Percentiles rank a stretch among this genome's conserved stretches.
Evolutionary conservation across 2,888 invertebrate species (phyloP).

Genomic region (Masnerella sp.): DNA sequence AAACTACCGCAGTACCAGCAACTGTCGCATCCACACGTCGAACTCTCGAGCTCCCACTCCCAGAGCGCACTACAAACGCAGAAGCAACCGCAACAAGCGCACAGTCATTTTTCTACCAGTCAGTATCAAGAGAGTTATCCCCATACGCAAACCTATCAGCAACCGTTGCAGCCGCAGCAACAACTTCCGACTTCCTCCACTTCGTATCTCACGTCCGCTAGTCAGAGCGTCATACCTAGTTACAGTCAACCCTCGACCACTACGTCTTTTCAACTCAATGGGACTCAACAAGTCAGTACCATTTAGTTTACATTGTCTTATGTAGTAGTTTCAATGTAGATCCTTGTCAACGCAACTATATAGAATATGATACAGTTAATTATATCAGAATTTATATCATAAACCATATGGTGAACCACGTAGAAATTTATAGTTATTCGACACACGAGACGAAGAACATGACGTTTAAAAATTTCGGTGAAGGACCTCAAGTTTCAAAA

Average conservation of each 20-base stretch:
- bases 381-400: too few relatives aligned
- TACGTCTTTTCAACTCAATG: constrained; percentile 73
- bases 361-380: too few relatives aligned
- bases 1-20: constrained; percentile 73
- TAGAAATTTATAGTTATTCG: too few relatives aligned
- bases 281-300: constrained; percentile 71
- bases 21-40: constrained; percentile 75
- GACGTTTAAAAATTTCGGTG: too few relatives aligned
- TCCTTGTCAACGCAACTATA: too few relatives aligned
- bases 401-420: too few relatives aligned
- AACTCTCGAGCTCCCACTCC: constrained; percentile 73
- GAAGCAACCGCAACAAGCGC: constrained; percentile 71
- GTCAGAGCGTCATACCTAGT: constrained; percentile 73
- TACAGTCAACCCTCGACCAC: constrained; percentile 71
- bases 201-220: constrained; percentile 72
- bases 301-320: too few relatives aligned
- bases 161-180: constrained; percentile 76
- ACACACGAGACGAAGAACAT: too few relatives aligned
- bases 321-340: too few relatives aligned
- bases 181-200: constrained; percentile 72
- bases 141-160: constrained; percentile 79
- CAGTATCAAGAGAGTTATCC: constrained; percentile 79
- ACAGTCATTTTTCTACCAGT: constrained; percentile 74
- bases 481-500: too few relatives aligned
- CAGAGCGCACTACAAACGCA: constrained; percentile 70